Evolutionary conservation across 2,888 invertebrate genomes (phyloP).

Genomic region (Phengaris arion): DNA sequence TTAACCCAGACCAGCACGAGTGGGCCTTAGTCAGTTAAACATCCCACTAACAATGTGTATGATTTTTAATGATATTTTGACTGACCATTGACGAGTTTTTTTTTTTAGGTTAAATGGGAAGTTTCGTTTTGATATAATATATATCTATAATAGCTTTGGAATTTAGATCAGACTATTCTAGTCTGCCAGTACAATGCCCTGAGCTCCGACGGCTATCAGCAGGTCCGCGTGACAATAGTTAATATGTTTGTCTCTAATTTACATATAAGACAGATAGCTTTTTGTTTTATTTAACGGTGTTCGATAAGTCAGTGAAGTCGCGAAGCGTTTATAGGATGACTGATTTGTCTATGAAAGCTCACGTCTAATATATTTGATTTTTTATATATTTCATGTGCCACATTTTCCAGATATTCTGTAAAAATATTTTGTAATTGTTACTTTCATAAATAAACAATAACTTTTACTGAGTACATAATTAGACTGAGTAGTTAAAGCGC

Average conservation of each 20-base stretch:
- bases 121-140: neutral
- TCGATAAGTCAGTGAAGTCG: neutral
- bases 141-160: neutral
- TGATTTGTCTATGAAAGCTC: too few relatives aligned
- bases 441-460: too few relatives aligned
- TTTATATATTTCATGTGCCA: too few relatives aligned
- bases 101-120: neutral
- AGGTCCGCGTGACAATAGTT: neutral
- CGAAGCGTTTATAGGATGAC: too few relatives aligned
- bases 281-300: neutral
- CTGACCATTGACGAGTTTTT: neutral
- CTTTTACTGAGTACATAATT: too few relatives aligned
- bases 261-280: neutral
- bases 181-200: constrained; percentile 5
- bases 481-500: too few relatives aligned
- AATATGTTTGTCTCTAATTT: constrained; percentile 7
- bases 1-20: too few relatives aligned
- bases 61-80: neutral
- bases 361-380: too few relatives aligned
- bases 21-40: too few relatives aligned
- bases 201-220: neutral
- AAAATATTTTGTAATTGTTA: too few relatives aligned
- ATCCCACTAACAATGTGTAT: neutral
- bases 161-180: constrained; percentile 7
- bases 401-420: too few relatives aligned